phyloP scores from a whole-genome alignment of 2,888 invertebrate species.

The Plagiodera versicolora region DNA sequence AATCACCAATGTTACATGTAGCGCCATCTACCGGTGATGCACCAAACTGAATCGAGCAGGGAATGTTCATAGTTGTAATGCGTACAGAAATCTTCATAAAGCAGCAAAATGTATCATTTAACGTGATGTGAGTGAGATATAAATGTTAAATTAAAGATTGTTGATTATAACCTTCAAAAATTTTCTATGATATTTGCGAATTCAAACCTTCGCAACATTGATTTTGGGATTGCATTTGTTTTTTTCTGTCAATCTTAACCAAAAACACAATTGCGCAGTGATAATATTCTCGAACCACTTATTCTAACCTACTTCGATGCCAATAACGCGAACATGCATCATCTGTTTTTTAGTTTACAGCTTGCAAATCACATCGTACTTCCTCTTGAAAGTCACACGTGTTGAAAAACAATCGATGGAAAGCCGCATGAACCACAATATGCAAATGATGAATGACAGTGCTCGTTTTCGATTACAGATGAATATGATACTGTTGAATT shows the following conservation, averaged over 20 bases:
- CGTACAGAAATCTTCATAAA: too few relatives aligned
- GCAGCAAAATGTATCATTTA: neutral
- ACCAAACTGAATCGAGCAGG: neutral
- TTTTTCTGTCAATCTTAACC: too few relatives aligned
- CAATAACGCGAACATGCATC: neutral
- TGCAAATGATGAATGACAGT: slow-evolving; percentile 1
- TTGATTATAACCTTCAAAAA: too few relatives aligned
- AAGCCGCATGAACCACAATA: neutral
- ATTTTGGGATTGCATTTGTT: too few relatives aligned
- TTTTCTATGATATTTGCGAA: too few relatives aligned
- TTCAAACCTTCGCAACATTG: too few relatives aligned
- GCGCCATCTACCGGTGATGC: neutral
- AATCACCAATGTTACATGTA: neutral
- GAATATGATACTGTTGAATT: slow-evolving; percentile 10
- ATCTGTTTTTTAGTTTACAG: neutral
- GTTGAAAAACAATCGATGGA: slow-evolving; percentile 1
- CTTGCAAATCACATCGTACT: neutral
- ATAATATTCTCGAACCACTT: neutral
- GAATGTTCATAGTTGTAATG: neutral
- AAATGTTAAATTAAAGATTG: too few relatives aligned
- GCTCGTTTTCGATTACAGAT: neutral
- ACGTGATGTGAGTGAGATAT: too few relatives aligned
- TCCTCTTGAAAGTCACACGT: neutral
- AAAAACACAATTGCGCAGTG: neutral
- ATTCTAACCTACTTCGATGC: neutral